These are phyloP conservation scores for Pogonophryne albipinna DNA, from an alignment of 2,797 vertebrate genomes.

Conservation along the genomic window DNA sequence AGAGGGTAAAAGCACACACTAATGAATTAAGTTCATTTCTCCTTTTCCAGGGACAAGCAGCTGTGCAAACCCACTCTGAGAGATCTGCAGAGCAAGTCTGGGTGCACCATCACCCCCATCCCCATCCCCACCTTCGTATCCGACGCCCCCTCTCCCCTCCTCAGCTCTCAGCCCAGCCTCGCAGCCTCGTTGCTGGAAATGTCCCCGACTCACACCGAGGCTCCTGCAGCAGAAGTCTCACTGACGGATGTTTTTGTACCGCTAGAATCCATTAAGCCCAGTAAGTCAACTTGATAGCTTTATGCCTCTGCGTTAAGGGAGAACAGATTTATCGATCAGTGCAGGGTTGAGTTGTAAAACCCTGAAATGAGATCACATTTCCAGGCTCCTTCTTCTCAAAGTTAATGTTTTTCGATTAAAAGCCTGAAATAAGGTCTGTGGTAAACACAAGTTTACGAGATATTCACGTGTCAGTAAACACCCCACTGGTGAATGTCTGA, in stretches of 20 bases:
- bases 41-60: conserved; percentile 91
- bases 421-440: no score
- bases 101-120: conserved; percentile 60
- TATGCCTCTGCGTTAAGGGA: not conserved
- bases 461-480: no score
- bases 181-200: conserved; percentile 69
- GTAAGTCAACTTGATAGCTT: conserved; percentile 77
- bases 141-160: conserved; percentile 59
- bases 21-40: not conserved
- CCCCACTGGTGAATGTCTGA: no score
- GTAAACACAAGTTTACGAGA: no score
- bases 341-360: no score
- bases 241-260: conserved; percentile 92
- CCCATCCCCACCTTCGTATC: conserved; percentile 70
- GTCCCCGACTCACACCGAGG: conserved; percentile 56
- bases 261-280: conserved; percentile 97
- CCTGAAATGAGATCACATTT: no score
- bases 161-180: conserved; percentile 58
- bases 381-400: no score
- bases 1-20: not conserved
- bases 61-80: conserved; percentile 92
- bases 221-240: conserved; percentile 73
- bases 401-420: no score
- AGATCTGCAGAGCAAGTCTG: conserved; percentile 92
- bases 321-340: not conserved